Evolutionary conservation across 2,888 invertebrate species (phyloP).

Genomic region (Lepidonotus clava): DNA sequence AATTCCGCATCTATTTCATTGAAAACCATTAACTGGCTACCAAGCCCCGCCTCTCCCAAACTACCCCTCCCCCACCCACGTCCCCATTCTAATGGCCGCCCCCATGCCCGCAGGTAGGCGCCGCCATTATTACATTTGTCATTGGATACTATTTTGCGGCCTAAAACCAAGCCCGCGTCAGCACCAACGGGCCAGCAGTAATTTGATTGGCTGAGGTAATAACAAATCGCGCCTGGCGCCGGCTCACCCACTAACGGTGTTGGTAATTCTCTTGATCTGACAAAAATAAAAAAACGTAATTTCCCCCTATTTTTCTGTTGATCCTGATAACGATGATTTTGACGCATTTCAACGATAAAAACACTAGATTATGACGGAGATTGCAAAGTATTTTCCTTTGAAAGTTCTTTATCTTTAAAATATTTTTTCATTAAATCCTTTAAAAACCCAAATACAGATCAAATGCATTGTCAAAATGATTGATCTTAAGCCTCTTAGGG

Average conservation of each 20-base stretch:
- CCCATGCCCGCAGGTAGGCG: conserved; percentile 1
- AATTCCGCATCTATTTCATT: background rate
- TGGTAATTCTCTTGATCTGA: background rate
- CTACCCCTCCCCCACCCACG: background rate
- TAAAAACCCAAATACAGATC: background rate
- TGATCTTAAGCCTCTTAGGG: background rate
- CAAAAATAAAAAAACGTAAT: background rate
- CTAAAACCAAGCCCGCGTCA: background rate
- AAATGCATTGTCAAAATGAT: background rate
- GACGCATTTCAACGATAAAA: too few species aligned
- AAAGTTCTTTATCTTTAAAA: too few species aligned
- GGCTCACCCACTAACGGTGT: background rate
- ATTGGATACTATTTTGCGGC: background rate
- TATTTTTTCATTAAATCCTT: too few species aligned
- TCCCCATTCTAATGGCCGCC: background rate
- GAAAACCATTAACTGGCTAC: background rate
- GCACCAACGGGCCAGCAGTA: background rate
- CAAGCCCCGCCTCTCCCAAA: too few species aligned
- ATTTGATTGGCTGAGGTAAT: conserved; percentile 19
- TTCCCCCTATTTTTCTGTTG: background rate
- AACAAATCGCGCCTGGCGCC: background rate
- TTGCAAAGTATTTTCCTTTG: background rate
- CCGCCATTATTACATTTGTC: conserved; percentile 19
- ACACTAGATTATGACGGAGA: too few species aligned
- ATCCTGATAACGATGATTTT: too few species aligned